Evolutionary conservation across 2,797 vertebrate genomes (phyloP), one percentile per base, ranked within the genome.

Genomic region (Spinus olivaceus): DNA sequence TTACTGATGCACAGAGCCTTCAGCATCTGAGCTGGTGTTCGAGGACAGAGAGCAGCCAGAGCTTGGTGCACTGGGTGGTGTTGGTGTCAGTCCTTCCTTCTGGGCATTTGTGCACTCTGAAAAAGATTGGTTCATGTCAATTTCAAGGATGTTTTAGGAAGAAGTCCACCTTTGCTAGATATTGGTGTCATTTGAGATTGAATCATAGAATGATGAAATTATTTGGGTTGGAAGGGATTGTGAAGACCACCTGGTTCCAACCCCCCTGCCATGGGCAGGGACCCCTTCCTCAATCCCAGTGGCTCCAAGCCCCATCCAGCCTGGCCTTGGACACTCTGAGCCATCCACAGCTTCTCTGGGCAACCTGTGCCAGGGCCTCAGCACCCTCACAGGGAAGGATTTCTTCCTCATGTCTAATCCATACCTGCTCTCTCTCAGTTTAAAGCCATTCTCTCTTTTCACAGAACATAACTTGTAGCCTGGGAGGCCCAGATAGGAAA

Each of bases 11-110:
- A 18, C 53, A 28, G 39, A 89, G 18, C 56, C 30, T 44, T 76
- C 61, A 71, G 2, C 13, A 4, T 5, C n/a, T 12, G 57, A 53
- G 61, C 37, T 56, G 5, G 3, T 53, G 4, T 30, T 23, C 13
- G 33, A 9, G 57, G n/a, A 27, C 30, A 32, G 39, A 25, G 5
- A 42, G 28, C 15, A 10, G 70, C 37, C 71, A 51, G 41, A 0
- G 0, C 49, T 61, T 4, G 3, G 25, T 51, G 23, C 6, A 0
- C 2, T 5, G 37, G 6, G 57, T 10, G 33, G 4, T 19, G 49
- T 33, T 46, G 28, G 27, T 14, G 10, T 39, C n/a, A 32, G 15
- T 47, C 63, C 39, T 86, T 70, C 73, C 37, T 86, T 80, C 28
- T 8, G 37, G 66, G 20, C 10, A 2, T 33, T 64, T 81, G 9